Conservation (phyloP, 2,888 invertebrate genomes). For the Danaus chrysippus region DNA sequence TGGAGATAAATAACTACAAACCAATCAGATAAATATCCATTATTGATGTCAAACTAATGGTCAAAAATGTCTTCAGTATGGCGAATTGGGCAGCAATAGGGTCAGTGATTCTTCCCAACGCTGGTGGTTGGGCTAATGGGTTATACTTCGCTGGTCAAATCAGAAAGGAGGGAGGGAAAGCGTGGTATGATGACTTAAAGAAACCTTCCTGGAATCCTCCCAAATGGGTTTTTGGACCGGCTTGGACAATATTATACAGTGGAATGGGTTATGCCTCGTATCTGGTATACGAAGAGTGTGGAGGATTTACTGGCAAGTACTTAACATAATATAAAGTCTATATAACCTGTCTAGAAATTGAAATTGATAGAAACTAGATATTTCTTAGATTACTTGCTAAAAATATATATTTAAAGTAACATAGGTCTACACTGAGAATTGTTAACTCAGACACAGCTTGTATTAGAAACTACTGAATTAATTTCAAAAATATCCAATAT, state of each 20-base stretch:
- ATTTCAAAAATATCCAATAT: no score
- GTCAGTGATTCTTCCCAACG: constrained; percentile 69
- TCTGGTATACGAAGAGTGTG: constrained; percentile 87
- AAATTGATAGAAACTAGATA: no score
- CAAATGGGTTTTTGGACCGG: constrained; percentile 87
- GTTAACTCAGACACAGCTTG: no score
- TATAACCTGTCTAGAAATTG: no score
- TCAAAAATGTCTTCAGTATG: constrained; percentile 34
- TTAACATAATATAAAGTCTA: no score
- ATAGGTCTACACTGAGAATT: no score
- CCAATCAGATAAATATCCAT: neutral
- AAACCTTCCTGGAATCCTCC: constrained; percentile 89
- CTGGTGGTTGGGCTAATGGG: constrained; percentile 85
- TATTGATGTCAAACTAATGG: neutral
- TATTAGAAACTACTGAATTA: no score
- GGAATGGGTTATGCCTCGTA: constrained; percentile 93
- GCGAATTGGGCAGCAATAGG: constrained; percentile 58
- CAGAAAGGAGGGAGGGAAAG: constrained; percentile 55
- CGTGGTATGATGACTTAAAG: constrained; percentile 61
- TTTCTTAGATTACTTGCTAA: no score
- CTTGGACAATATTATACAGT: constrained; percentile 89
- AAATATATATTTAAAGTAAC: no score
- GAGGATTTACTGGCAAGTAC: constrained; percentile 81
- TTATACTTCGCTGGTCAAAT: constrained; percentile 82
- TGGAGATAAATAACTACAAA: no score